Evolutionary conservation across 2,113 vertebrate genomes (phyloP), one percentile per base, ranked within the genome.

Genomic region (Aphyosemion australe): DNA sequence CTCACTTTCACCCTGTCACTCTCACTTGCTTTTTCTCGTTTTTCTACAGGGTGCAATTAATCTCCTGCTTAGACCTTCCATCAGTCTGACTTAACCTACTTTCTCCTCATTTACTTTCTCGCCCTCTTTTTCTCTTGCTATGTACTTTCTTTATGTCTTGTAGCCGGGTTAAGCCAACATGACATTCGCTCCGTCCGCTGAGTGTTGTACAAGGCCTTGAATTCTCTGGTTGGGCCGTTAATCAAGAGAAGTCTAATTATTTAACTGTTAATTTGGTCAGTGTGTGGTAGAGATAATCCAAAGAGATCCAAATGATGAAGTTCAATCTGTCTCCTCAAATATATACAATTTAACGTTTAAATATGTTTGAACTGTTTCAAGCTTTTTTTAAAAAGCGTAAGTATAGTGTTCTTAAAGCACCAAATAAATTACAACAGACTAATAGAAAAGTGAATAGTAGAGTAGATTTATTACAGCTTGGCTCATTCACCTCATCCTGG

Each of bases 41-140:
- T 61, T 80, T 61, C 53, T 65, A 45, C 62, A 82, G 20, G 76
- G 54, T 61, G 67, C 90, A 89, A 92, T 90, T 90, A 89, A 90
- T 87, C 78, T 78, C 74, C 86, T 83, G 72, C 83, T 85, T 66
- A 77, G 78, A 72, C 84, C 69, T 66, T 79, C 82, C 77, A 74
- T 87, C 82, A 84, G 78, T 87, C 78, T 84, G 82, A 91, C 80
- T 87, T 90, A 90, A 87, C 89, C 89, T 84, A 89, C 83, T 89
- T 90, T 80, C 71, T 71, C 51, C 69, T 83, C 76, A 79, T 69
- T 81, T 76, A 52, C 70, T 64, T 56, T 57, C 54, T 50, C 32
- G 37, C 3, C 6, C 53, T 41, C 53, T 19, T 12, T 31, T 68
- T 61, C 46, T 16, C 65, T 61, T 21, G 37, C 43, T 26, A 65